These are phyloP conservation scores for Candoia aspera DNA, from an alignment of 2,113 vertebrate species.

Conservation along the genomic window DNA sequence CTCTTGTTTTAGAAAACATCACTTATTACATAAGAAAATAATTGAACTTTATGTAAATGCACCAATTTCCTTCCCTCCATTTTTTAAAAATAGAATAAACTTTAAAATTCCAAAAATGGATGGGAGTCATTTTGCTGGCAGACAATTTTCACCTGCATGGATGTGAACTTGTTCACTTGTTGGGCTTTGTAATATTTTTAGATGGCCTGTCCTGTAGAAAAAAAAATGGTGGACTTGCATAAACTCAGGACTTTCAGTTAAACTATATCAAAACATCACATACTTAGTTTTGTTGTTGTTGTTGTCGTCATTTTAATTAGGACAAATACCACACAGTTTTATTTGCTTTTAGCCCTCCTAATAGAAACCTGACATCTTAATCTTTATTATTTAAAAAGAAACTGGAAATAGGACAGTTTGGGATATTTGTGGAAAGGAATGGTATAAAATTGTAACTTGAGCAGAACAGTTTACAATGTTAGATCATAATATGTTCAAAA, in stretches of 20 bases:
- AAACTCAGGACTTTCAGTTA: constrained; percentile 37
- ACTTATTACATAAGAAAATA: constrained; percentile 70
- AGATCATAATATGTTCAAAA: constrained; percentile 32
- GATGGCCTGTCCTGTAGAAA: constrained; percentile 35
- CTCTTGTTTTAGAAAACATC: constrained; percentile 72
- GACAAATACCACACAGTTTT: constrained; percentile 9
- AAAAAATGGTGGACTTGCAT: constrained; percentile 48
- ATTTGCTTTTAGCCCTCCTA: constrained; percentile 55
- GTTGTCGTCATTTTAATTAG: not conserved
- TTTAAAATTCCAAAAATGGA: constrained; percentile 58
- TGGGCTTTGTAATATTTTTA: constrained; percentile 55
- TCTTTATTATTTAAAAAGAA: constrained; percentile 53
- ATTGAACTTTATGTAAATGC: constrained; percentile 67
- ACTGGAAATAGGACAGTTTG: constrained; percentile 38
- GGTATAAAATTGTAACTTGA: constrained; percentile 49
- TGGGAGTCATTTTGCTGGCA: constrained; percentile 51
- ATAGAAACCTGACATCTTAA: constrained; percentile 30
- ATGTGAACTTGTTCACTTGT: constrained; percentile 40
- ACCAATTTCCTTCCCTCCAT: constrained; percentile 39
- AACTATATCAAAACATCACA: constrained; percentile 32
- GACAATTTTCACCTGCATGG: constrained; percentile 53
- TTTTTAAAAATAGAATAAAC: constrained; percentile 56
- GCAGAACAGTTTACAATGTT: constrained; percentile 50
- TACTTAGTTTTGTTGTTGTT: constrained; percentile 16
- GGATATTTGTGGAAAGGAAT: constrained; percentile 30